Conservation (phyloP, 2,797 vertebrate genomes). For the Propithecus deckenii region DNA sequence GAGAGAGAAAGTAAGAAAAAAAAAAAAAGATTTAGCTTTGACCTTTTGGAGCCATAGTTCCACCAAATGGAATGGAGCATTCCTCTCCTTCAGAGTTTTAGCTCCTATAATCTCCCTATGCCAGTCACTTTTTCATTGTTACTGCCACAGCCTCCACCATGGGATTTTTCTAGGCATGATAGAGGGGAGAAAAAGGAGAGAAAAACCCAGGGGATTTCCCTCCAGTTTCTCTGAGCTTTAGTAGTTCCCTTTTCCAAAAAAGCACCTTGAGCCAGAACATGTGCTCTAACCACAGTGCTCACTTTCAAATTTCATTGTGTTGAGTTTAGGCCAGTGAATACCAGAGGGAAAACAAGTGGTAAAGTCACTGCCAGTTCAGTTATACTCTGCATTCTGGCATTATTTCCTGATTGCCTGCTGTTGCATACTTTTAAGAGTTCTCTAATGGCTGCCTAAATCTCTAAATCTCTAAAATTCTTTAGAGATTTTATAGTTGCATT, state of each 20-base stretch:
- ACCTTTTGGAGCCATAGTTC: background rate
- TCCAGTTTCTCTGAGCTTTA: slow-evolving; percentile 35
- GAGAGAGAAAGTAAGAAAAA: background rate
- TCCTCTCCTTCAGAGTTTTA: slow-evolving; percentile 47
- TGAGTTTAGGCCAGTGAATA: slow-evolving; percentile 32
- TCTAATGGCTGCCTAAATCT: background rate
- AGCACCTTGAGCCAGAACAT: slow-evolving; percentile 39
- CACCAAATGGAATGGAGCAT: background rate
- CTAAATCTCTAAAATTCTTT: background rate
- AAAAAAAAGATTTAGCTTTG: background rate
- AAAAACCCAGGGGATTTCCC: slow-evolving; percentile 59
- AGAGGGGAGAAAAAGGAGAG: slow-evolving; percentile 25
- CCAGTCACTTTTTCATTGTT: slow-evolving; percentile 4
- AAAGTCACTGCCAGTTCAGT: background rate
- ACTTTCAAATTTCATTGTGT: slow-evolving; percentile 55
- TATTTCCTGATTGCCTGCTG: background rate
- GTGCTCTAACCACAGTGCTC: slow-evolving; percentile 36
- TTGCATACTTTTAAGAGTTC: slow-evolving; percentile 15
- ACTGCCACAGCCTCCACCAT: background rate
- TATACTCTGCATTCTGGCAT: slow-evolving; percentile 2
- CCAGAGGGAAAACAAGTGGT: background rate
- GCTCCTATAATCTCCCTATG: background rate
- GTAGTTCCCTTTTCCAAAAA: slow-evolving; percentile 46
- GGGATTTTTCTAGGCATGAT: slow-evolving; percentile 51
- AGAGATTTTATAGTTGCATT: slow-evolving; percentile 41